Conservation (phyloP, 2,888 invertebrate genomes). For the Agrochola litura region DNA sequence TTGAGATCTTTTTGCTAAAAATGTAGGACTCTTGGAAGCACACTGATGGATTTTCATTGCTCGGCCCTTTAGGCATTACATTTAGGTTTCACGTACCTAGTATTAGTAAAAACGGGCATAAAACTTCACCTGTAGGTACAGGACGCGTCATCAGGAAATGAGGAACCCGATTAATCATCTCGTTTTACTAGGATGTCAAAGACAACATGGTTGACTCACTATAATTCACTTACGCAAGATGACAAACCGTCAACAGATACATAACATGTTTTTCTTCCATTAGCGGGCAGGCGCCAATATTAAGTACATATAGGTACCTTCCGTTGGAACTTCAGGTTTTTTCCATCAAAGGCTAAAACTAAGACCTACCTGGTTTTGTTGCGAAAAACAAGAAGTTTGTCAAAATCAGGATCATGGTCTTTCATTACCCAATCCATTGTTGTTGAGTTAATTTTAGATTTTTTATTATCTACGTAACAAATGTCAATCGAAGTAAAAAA, state of each 20-base stretch:
- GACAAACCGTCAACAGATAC: conserved; percentile 41
- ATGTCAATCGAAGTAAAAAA: not conserved
- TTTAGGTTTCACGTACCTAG: not conserved
- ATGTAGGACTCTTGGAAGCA: not conserved
- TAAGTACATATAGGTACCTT: not conserved
- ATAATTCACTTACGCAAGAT: conserved; percentile 45
- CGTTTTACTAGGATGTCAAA: conserved; percentile 35
- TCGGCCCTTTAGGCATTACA: no score
- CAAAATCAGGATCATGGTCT: no score
- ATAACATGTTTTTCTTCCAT: conserved; percentile 51
- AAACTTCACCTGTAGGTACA: not conserved
- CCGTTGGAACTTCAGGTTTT: not conserved
- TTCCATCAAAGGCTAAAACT: not conserved
- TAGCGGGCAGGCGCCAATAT: conserved; percentile 18
- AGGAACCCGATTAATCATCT: conserved; percentile 35
- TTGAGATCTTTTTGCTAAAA: no score
- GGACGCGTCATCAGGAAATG: conserved; percentile 3
- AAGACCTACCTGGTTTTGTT: not conserved
- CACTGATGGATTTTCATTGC: not conserved
- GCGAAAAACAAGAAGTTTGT: no score
- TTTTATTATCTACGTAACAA: not conserved
- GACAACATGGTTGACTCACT: conserved; percentile 37
- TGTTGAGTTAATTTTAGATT: not conserved
- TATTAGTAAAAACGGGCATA: not conserved
- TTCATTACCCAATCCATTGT: not conserved